phyloP scores from a whole-genome alignment of 2,888 invertebrate species.

The Galerucella pusilla region DNA sequence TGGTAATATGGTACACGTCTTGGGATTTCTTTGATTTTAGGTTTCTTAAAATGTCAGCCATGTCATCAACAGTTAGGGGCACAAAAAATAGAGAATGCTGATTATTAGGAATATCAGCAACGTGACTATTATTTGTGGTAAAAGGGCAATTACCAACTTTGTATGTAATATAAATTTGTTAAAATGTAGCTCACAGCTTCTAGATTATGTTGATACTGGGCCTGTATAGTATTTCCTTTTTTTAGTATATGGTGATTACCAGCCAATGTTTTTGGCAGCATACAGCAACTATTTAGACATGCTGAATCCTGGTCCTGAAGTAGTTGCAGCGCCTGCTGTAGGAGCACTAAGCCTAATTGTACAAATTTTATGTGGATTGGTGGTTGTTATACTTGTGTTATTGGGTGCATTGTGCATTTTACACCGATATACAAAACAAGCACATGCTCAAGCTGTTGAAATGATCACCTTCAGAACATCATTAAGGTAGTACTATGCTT shows the following conservation, averaged over 20 bases:
- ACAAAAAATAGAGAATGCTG: too few relatives aligned
- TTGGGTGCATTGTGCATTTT: constrained; percentile 73
- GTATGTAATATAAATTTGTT: too few relatives aligned
- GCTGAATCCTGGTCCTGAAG: constrained; percentile 76
- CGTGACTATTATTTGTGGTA: too few relatives aligned
- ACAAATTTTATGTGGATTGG: constrained; percentile 75
- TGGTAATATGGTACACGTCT: too few relatives aligned
- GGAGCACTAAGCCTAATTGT: constrained; percentile 72
- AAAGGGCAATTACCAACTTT: too few relatives aligned
- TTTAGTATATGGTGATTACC: constrained; percentile 65
- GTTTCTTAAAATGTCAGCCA: too few relatives aligned
- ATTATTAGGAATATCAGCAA: too few relatives aligned
- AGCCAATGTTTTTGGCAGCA: constrained; percentile 69
- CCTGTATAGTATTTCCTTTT: constrained; percentile 21
- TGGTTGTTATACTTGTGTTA: constrained; percentile 72
- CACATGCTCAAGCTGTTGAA: constrained; percentile 74
- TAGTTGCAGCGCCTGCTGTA: constrained; percentile 62
- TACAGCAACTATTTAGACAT: constrained; percentile 82
- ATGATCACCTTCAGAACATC: constrained; percentile 76
- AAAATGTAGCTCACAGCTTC: too few relatives aligned
- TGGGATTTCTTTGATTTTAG: too few relatives aligned
- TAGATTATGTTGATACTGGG: too few relatives aligned
- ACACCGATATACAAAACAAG: constrained; percentile 74
- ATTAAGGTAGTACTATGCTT: constrained; percentile 67
- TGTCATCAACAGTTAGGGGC: too few relatives aligned